Percentiles rank a stretch among this genome's conserved stretches.
phyloP scores from a whole-genome alignment of 2,113 vertebrate genomes.

The Lethenteron camtschaticum region DNA sequence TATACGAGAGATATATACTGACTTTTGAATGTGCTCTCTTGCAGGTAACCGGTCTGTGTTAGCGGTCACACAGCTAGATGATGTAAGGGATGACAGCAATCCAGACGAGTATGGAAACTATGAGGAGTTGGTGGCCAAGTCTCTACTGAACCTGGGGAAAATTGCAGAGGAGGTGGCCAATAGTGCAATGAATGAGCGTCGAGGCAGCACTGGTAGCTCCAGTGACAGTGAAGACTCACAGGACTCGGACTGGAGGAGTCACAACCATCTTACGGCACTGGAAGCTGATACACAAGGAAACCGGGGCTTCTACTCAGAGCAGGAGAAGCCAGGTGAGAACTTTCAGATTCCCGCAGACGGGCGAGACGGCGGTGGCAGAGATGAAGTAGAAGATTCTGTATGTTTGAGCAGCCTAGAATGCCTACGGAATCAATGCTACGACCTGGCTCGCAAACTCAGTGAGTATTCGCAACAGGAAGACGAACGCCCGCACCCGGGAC shows the following conservation, averaged over 20 bases:
- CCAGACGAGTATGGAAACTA: constrained; percentile 4
- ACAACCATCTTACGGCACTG: not conserved
- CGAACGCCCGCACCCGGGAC: not conserved
- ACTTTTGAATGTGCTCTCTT: not conserved
- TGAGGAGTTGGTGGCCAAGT: constrained; percentile 4
- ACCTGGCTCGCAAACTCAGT: constrained; percentile 1
- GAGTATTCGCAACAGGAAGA: constrained; percentile 5
- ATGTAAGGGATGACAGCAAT: constrained; percentile 1
- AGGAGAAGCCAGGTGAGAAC: not conserved
- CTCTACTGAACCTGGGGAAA: constrained; percentile 4
- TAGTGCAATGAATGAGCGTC: not conserved
- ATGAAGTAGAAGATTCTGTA: not conserved
- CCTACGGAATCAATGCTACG: constrained; percentile 4
- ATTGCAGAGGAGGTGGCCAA: constrained; percentile 4
- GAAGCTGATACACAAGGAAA: constrained; percentile 2
- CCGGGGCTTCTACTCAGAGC: too few relatives aligned
- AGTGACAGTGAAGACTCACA: not conserved
- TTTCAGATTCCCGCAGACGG: not conserved
- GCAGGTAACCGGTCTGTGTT: not conserved
- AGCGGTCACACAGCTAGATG: constrained; percentile 1
- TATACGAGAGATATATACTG: not conserved
- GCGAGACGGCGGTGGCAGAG: not conserved
- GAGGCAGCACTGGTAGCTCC: not conserved
- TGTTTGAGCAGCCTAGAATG: constrained; percentile 4
- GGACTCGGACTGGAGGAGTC: constrained; percentile 2